Evolutionary conservation across 2,113 vertebrate species (phyloP).

Genomic region (Struthidea cinerea): DNA sequence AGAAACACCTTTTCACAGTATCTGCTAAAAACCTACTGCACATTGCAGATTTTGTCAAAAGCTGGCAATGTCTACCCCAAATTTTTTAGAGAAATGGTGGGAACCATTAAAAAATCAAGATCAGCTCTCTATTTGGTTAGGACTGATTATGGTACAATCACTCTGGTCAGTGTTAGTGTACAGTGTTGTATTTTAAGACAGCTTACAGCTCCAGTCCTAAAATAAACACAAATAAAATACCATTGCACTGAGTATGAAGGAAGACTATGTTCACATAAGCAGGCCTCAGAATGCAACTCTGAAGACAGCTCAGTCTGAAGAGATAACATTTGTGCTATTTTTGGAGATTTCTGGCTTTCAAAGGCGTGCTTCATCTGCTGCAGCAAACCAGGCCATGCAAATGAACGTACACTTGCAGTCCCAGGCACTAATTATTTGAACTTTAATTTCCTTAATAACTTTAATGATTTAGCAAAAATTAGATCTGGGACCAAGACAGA

Average conservation of each 20-base stretch:
- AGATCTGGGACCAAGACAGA: background rate
- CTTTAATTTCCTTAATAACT: background rate
- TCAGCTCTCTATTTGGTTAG: background rate
- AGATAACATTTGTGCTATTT: slow-evolving; percentile 54
- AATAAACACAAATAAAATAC: slow-evolving; percentile 52
- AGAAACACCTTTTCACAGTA: background rate
- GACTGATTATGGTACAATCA: background rate
- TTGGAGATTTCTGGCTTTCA: background rate
- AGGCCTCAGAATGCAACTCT: background rate
- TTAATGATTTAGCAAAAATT: background rate
- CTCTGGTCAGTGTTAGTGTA: background rate
- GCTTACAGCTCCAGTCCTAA: background rate
- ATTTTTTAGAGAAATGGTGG: background rate
- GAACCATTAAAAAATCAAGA: background rate
- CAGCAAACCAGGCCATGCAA: background rate
- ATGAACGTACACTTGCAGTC: fast-evolving
- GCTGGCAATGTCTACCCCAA: too few species aligned
- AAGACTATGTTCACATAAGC: background rate
- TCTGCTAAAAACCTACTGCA: background rate
- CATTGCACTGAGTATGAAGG: background rate
- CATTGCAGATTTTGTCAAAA: background rate
- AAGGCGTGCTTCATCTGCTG: background rate
- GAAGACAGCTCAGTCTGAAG: slow-evolving; percentile 28
- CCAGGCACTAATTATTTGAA: background rate
- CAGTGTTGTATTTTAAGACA: slow-evolving; percentile 14